A percentile compares a stretch with the other conserved stretches of the same genome.
phyloP scores from a whole-genome alignment of 2,113 vertebrate genomes.

The Alaudala cheleensis region DNA sequence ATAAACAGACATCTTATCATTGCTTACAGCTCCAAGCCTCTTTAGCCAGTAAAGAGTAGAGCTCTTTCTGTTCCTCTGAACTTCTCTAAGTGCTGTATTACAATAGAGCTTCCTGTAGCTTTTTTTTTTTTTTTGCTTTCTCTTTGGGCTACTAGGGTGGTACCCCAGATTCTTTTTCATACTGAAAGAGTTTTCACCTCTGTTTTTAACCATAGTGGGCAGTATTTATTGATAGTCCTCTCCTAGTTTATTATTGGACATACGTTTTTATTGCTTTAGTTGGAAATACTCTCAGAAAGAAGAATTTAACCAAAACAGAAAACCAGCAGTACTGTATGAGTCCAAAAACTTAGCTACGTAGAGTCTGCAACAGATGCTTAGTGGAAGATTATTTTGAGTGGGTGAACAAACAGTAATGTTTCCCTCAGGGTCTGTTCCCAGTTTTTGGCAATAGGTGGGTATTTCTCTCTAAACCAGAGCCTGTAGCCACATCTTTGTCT shows the following conservation, averaged over 20 bases:
- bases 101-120: neutral
- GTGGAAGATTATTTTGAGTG: conserved; percentile 18
- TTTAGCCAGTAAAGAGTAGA: neutral
- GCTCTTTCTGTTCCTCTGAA: neutral
- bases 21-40: neutral
- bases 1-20: neutral
- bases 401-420: neutral
- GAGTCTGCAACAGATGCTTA: neutral
- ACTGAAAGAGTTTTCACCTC: neutral
- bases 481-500: conserved; percentile 27
- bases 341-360: neutral
- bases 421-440: neutral
- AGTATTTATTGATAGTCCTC: neutral
- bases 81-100: neutral
- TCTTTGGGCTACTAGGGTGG: neutral
- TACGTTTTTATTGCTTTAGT: neutral
- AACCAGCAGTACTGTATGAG: neutral
- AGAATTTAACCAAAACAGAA: neutral
- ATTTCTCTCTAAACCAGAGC: conserved; percentile 10
- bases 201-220: neutral
- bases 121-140: neutral
- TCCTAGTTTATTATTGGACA: neutral
- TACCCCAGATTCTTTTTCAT: neutral
- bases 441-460: conserved; percentile 33
- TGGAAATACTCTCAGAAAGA: neutral